A percentile compares a stretch with the other conserved stretches of the same genome.
phyloP scores from a whole-genome alignment of 2,113 vertebrate species.

The Myotis yumanensis region DNA sequence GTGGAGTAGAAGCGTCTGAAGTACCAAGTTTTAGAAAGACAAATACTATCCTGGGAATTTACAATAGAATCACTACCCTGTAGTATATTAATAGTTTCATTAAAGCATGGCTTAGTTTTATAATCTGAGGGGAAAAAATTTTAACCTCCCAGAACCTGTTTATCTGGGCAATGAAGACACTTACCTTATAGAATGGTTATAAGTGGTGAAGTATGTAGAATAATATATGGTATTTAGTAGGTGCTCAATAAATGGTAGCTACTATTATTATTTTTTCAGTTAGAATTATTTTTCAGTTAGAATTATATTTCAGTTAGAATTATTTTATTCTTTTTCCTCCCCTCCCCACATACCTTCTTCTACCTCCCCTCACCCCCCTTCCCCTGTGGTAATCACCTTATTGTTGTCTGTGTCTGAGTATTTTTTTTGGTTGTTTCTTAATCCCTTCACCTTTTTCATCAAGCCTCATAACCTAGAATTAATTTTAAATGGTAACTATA shows the following conservation, averaged over 20 bases:
- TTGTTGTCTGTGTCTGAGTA: neutral
- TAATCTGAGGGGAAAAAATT: neutral
- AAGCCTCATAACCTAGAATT: neutral
- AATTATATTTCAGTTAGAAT: conserved; percentile 33
- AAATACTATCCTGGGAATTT: conserved; percentile 13
- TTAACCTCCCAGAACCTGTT: conserved; percentile 34
- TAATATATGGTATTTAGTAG: neutral
- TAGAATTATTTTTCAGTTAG: conserved; percentile 32
- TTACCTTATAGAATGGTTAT: neutral
- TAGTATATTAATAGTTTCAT: conserved; percentile 34
- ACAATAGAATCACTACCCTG: neutral
- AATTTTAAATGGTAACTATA: conserved; percentile 30
- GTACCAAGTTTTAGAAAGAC: neutral
- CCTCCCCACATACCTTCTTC: neutral
- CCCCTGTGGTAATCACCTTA: neutral
- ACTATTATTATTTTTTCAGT: neutral
- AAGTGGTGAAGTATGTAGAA: conserved; percentile 7
- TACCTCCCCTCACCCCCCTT: neutral
- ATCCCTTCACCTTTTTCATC: too few relatives aligned
- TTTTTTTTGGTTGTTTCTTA: too few relatives aligned
- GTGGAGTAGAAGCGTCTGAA: neutral
- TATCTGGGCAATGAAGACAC: conserved; percentile 9
- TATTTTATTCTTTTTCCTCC: neutral
- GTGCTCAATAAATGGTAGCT: neutral
- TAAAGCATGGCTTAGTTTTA: neutral